Percentiles rank a stretch among this genome's conserved stretches.
Evolutionary conservation across 2,888 invertebrate species (phyloP).

Genomic region (Lacanobia wlatinum): DNA sequence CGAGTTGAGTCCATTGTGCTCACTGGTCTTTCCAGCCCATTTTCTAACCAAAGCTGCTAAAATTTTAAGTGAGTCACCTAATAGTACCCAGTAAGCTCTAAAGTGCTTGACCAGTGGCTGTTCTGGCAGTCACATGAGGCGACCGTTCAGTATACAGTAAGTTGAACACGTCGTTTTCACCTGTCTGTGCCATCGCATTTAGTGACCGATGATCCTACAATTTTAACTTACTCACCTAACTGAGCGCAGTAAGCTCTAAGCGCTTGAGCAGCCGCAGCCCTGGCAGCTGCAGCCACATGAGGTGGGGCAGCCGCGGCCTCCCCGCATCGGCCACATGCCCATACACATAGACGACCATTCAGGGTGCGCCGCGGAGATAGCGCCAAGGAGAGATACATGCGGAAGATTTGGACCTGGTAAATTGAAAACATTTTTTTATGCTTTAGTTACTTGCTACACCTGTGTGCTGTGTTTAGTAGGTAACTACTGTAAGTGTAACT

Average conservation of each 20-base stretch:
- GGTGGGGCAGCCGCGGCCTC: conserved; percentile 95
- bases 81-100: too few relatives aligned
- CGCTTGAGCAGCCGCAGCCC: conserved; percentile 97
- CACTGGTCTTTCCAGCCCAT: too few relatives aligned
- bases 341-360: conserved; percentile 96
- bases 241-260: conserved; percentile 96
- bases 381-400: conserved; percentile 96
- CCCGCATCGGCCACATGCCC: conserved; percentile 95
- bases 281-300: conserved; percentile 92
- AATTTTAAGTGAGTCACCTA: too few relatives aligned
- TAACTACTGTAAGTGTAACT: too few relatives aligned
- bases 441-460: too few relatives aligned
- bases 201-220: too few relatives aligned
- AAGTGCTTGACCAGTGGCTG: conserved; percentile 94
- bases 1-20: too few relatives aligned
- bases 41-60: too few relatives aligned
- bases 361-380: conserved; percentile 97
- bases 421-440: background rate
- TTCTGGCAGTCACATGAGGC: conserved; percentile 68
- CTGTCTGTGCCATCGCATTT: too few relatives aligned
- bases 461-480: too few relatives aligned
- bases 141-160: too few relatives aligned
- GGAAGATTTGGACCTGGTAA: conserved; percentile 91
- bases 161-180: background rate
- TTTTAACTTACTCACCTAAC: conserved; percentile 88